phyloP scores from a whole-genome alignment of 2,888 invertebrate species.

The Lypha dubia region DNA sequence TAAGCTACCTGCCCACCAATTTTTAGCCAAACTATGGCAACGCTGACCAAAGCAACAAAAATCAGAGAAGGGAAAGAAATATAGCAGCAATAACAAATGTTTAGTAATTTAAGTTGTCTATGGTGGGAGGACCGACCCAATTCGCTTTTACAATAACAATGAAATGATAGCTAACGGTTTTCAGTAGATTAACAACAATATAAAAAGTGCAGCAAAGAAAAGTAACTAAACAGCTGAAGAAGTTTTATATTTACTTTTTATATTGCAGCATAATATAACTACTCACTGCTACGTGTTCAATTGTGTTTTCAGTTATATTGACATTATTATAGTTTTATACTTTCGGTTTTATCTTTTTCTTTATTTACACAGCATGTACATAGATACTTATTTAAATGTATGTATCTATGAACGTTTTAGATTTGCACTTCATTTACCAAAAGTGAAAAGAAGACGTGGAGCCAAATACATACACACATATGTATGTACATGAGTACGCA shows the following conservation, averaged over 20 bases:
- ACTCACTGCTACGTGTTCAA: conserved; percentile 40
- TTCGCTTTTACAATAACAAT: neutral
- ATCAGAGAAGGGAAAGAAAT: neutral
- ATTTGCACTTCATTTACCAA: conserved; percentile 30
- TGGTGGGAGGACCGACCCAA: conserved; percentile 25
- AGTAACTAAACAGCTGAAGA: neutral
- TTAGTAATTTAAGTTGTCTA: neutral
- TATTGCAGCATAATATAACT: conserved; percentile 14
- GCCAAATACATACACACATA: too few relatives aligned
- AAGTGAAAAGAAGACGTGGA: neutral
- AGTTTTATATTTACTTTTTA: conserved; percentile 6
- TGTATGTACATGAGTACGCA: too few relatives aligned
- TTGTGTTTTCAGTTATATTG: conserved; percentile 17
- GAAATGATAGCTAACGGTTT: conserved; percentile 1
- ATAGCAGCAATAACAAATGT: neutral
- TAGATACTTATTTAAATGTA: conserved; percentile 4
- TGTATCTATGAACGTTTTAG: conserved; percentile 19
- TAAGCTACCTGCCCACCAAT: too few relatives aligned
- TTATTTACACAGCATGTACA: neutral
- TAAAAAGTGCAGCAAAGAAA: neutral
- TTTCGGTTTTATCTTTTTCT: conserved; percentile 28
- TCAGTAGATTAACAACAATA: conserved; percentile 2
- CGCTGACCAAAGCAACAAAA: neutral
- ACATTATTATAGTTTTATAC: conserved; percentile 3
- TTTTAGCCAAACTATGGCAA: too few relatives aligned